Base-by-base conservation (phyloP, 92 coral and sea anemone genomes). In the Epizoanthus scotinus region DNA sequence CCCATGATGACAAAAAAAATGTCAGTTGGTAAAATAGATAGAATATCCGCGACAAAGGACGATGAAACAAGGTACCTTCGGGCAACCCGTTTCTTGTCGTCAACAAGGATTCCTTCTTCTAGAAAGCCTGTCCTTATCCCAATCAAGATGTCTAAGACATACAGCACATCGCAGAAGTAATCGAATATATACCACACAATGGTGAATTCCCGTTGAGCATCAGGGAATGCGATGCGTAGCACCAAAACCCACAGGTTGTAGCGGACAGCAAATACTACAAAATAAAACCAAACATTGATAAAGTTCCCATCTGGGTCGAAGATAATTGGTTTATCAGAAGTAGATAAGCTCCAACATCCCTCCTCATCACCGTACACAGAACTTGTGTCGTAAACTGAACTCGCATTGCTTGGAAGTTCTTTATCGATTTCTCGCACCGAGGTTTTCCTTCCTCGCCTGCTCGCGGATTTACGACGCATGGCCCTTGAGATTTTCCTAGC, bases 211-310 rank as follows among this genome's bases (percentile, higher is more conserved):
- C 62, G 77, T 63, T 95, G 98, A 3, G 97, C 91, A 15, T 78
- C 93, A 44, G 91, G 90, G 47, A 95, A 95, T 6, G 98, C 98
- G 57, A 91, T 82, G n/a, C 98, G 70, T 18, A 91, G 52, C 6
- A 95, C 91, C 29, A 95, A 85, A 2, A 91, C 94, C 98, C 98
- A 95, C 24, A 93, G 78, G 75, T 95, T 95, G 66, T 95, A 95
- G 27, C 98, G 89, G 2, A 95, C 90, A 3, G 98, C 95, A 60
- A 94, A 90, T 17, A 91, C 97, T 20, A 93, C 83, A 27, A 93
- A 86, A 65, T 90, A 90, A 50, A 88, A 88, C 98, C 98, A 95
- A 49, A 91, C 73, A 70, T 91, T 93, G 50, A 92, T 78, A 64
- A 86, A 94, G 31, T 84, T 60, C 15, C 98, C 95, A 54, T 93